Evolutionary conservation across 2,113 vertebrate genomes (phyloP).

Genomic region (Rallus limicola): DNA sequence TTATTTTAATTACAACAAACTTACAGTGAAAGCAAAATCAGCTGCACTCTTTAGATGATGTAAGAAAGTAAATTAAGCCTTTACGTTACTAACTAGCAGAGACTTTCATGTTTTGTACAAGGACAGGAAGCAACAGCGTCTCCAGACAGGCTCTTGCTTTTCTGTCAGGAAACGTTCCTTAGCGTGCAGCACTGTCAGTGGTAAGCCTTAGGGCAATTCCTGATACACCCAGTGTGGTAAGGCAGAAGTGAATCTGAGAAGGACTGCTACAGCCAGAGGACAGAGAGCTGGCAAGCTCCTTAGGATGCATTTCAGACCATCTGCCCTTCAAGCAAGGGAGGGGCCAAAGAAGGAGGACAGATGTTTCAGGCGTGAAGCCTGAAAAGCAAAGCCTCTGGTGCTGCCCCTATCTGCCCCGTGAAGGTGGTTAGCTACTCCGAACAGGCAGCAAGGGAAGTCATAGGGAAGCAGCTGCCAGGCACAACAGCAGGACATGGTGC

Average conservation of each 20-base stretch:
- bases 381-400: no score
- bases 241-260: background rate
- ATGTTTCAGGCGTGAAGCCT: no score
- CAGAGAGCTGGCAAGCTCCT: background rate
- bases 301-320: background rate
- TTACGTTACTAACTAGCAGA: background rate
- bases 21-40: background rate
- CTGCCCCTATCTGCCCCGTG: accelerated
- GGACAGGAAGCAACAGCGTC: background rate
- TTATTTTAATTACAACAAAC: background rate
- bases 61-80: background rate
- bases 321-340: background rate
- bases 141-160: background rate
- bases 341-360: no score
- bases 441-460: background rate
- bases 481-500: accelerated
- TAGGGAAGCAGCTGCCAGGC: background rate
- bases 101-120: background rate
- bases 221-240: background rate
- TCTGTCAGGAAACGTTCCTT: background rate
- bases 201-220: background rate
- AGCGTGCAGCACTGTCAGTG: background rate
- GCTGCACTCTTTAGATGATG: background rate
- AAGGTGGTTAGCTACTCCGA: accelerated
- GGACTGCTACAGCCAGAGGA: background rate